These are phyloP conservation scores for Lophotis ruficrista DNA, from an alignment of 2,113 vertebrate genomes.

Conservation along the genomic window DNA sequence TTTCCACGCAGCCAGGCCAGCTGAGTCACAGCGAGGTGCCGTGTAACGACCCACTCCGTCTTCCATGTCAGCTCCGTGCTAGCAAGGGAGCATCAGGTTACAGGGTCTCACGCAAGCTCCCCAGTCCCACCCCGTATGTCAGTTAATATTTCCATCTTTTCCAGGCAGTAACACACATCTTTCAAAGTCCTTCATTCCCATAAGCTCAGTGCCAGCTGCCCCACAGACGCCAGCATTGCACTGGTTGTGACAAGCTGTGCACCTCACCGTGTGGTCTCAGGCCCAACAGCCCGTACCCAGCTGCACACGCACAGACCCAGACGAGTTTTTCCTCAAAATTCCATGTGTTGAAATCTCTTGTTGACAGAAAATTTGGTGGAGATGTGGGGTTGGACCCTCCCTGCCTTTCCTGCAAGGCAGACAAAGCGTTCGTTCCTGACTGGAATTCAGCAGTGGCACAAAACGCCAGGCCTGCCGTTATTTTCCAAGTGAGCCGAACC, in stretches of 20 bases:
- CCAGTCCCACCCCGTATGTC: not conserved
- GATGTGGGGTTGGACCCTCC: not conserved
- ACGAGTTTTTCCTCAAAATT: not conserved
- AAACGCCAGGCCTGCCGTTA: not conserved
- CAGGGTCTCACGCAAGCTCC: not conserved
- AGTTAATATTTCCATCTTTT: not conserved
- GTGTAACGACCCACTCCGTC: not conserved
- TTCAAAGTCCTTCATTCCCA: not conserved
- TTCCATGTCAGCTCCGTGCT: not conserved
- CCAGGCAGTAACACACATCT: not conserved
- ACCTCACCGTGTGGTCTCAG: not conserved
- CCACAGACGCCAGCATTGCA: not conserved
- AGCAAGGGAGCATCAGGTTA: not conserved
- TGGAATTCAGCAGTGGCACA: not conserved
- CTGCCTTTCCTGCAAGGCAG: not conserved
- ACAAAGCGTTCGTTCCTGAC: not conserved
- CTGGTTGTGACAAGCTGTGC: not conserved
- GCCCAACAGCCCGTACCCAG: not conserved
- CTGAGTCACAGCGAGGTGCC: not conserved
- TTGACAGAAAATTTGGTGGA: not conserved
- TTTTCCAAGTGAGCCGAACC: not conserved
- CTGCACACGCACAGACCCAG: not conserved
- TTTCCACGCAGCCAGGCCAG: not conserved
- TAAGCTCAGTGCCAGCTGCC: not conserved
- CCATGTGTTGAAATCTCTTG: not conserved